A percentile compares a stretch with the other conserved stretches of the same genome.
Conservation (phyloP, 2,113 vertebrate species). For the Xiphorhynchus elegans region DNA sequence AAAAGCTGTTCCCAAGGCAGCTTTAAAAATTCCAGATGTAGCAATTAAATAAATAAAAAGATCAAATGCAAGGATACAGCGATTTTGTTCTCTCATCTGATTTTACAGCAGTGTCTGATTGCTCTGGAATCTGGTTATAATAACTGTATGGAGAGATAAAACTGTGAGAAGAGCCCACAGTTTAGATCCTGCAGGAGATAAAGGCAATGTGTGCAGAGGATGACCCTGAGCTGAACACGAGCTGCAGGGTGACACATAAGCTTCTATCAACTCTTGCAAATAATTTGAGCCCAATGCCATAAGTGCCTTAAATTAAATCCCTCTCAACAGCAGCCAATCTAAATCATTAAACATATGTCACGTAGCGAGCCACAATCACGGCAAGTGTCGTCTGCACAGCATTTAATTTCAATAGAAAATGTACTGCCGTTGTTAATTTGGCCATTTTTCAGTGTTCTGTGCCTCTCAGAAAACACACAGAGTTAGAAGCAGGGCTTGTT, state of each 20-base stretch:
- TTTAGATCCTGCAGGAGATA: background rate
- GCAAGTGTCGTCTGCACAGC: background rate
- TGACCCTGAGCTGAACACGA: conserved; percentile 52
- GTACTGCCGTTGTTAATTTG: background rate
- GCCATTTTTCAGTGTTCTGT: background rate
- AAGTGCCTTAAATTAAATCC: conserved; percentile 67
- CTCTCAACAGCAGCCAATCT: conserved; percentile 55
- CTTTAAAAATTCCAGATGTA: background rate
- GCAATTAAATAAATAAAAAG: background rate
- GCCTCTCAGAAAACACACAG: background rate
- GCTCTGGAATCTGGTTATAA: background rate
- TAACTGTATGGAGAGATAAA: background rate
- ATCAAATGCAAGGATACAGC: too few relatives aligned
- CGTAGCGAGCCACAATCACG: background rate
- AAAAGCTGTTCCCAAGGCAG: background rate
- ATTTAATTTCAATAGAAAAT: background rate
- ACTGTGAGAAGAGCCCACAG: background rate
- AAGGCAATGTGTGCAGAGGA: background rate
- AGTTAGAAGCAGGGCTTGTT: background rate
- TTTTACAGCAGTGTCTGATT: background rate
- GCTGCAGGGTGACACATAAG: conserved; percentile 46
- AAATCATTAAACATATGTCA: conserved; percentile 53
- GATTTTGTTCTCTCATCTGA: background rate
- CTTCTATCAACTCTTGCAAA: conserved; percentile 57
- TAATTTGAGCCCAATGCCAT: conserved; percentile 44